Evolutionary conservation across 1,140 invertebrate genomes (phyloP).

Genomic region (Maniola jurtina): DNA sequence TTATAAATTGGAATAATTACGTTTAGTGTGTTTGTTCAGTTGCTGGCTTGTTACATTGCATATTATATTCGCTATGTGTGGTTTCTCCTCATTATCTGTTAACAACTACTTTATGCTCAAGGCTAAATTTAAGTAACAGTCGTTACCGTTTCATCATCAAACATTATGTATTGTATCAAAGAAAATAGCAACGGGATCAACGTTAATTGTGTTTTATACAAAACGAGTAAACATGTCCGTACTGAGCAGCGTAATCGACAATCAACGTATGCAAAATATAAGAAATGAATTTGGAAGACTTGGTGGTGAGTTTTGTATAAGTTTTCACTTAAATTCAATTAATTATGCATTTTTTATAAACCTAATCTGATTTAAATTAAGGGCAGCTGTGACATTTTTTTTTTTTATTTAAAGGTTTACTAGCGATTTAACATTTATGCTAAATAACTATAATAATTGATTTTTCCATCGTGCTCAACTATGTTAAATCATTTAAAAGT

Average conservation of each 20-base stretch:
- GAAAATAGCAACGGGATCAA: background rate
- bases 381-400: background rate
- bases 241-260: conserved; percentile 62
- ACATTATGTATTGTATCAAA: conserved; percentile 18
- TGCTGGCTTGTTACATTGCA: background rate
- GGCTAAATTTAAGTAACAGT: conserved; percentile 21
- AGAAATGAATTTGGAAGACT: conserved; percentile 75
- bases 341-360: background rate
- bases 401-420: no score
- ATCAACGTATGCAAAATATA: conserved; percentile 68
- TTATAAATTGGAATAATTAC: background rate
- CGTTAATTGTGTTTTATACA: conserved; percentile 15
- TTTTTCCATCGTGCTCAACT: no score
- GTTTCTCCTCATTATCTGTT: conserved; percentile 23
- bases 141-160: conserved; percentile 29
- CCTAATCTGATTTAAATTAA: background rate
- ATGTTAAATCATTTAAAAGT: no score
- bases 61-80: background rate
- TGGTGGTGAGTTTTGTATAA: conserved; percentile 61
- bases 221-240: conserved; percentile 43
- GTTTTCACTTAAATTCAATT: conserved; percentile 19
- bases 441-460: no score
- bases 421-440: no score
- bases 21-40: conserved; percentile 16
- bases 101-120: conserved; percentile 24